A percentile compares a stretch with the other conserved stretches of the same genome.
Evolutionary conservation across 2,888 invertebrate species (phyloP).

Genomic region (Drosophila mulleri): DNA sequence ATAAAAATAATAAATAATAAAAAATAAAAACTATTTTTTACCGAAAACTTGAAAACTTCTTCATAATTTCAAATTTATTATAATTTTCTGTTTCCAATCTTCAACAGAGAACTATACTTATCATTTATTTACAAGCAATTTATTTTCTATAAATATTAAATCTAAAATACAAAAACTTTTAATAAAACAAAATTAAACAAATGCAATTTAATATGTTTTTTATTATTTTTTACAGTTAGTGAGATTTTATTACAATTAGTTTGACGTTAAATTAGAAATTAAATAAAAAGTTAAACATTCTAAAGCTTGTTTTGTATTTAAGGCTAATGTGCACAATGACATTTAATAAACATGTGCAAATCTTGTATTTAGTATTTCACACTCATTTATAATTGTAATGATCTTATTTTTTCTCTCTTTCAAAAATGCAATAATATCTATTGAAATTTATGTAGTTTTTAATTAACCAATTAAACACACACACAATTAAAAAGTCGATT

Average conservation of each 20-base stretch:
- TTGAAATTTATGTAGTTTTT: constrained; percentile 24
- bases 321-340: neutral
- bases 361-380: constrained; percentile 17
- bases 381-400: constrained; percentile 24
- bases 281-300: neutral
- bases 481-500: constrained; percentile 24
- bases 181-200: neutral
- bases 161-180: neutral
- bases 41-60: too few species aligned
- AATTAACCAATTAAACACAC: constrained; percentile 21
- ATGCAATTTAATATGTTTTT: too few species aligned
- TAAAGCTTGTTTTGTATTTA: neutral
- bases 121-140: neutral
- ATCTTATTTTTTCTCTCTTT: too few species aligned
- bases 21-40: too few species aligned
- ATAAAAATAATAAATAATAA: too few species aligned
- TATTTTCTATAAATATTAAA: neutral
- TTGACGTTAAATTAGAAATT: too few species aligned
- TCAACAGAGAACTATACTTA: neutral
- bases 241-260: neutral
- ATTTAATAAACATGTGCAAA: neutral
- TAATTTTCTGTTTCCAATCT: too few species aligned
- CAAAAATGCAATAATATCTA: neutral
- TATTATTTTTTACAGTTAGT: neutral
- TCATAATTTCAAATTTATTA: too few species aligned